These are phyloP conservation scores for Hirtodrosophila alboralis DNA, from an alignment of 2,888 invertebrate genomes.

Conservation along the genomic window DNA sequence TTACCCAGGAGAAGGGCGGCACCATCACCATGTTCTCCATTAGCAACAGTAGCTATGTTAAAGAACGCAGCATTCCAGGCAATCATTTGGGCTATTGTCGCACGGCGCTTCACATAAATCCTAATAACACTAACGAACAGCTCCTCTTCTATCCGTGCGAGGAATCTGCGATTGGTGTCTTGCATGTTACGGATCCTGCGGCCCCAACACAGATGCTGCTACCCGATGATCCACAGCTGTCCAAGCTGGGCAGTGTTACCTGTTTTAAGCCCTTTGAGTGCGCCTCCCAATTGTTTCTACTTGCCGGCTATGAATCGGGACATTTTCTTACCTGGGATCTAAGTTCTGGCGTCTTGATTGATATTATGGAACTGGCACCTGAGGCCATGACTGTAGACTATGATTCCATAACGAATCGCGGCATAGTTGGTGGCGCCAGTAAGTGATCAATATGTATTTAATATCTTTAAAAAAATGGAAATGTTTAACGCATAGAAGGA, in stretches of 20 bases:
- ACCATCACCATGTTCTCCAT: constrained; percentile 88
- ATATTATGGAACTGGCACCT: constrained; percentile 84
- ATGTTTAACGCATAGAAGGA: too few relatives aligned
- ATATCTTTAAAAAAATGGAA: too few relatives aligned
- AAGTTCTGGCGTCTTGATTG: constrained; percentile 84
- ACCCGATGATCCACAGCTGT: constrained; percentile 79
- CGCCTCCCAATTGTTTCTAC: constrained; percentile 85
- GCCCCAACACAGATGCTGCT: constrained; percentile 82
- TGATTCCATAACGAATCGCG: constrained; percentile 87
- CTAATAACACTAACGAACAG: constrained; percentile 81
- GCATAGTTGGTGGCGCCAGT: constrained; percentile 86
- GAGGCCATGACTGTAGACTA: constrained; percentile 90
- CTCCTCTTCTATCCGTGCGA: constrained; percentile 88
- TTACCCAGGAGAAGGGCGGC: constrained; percentile 91
- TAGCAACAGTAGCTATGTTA: constrained; percentile 86
- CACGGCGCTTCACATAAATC: constrained; percentile 84
- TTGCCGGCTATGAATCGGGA: constrained; percentile 91
- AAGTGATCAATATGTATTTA: constrained; percentile 25
- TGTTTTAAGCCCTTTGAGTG: constrained; percentile 85
- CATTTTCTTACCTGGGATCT: constrained; percentile 90
- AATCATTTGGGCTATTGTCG: constrained; percentile 90
- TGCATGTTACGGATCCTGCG: constrained; percentile 83
- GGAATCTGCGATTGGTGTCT: constrained; percentile 84
- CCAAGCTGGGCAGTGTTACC: constrained; percentile 86
- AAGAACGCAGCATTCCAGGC: constrained; percentile 86